Percentiles rank a stretch among this genome's conserved stretches.
Conservation (phyloP, 2,113 vertebrate genomes). For the Ameiurus melas region DNA sequence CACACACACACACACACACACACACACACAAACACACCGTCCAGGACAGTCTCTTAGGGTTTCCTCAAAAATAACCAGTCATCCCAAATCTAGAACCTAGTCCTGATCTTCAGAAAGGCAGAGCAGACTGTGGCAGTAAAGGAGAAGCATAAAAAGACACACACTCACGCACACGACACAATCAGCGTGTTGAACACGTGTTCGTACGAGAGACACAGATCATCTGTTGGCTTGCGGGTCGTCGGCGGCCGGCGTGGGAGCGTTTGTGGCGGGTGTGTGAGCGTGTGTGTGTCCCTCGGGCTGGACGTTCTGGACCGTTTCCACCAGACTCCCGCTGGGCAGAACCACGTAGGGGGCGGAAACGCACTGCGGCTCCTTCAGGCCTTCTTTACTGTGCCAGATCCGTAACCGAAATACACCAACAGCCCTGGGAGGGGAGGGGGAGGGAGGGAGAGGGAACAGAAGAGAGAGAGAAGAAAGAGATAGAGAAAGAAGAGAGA, state of each 20-base stretch:
- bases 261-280: constrained; percentile 27
- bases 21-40: too few species aligned
- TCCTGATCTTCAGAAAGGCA: neutral
- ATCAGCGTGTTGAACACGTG: neutral
- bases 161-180: neutral
- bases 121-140: constrained; percentile 19
- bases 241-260: constrained; percentile 23
- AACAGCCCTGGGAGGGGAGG: constrained; percentile 78
- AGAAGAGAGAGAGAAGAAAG: too few species aligned
- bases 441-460: too few species aligned
- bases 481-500: too few species aligned
- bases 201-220: constrained; percentile 49
- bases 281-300: constrained; percentile 65
- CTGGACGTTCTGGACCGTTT: constrained; percentile 83
- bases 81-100: neutral
- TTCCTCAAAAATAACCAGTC: neutral
- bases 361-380: constrained; percentile 71
- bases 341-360: constrained; percentile 85
- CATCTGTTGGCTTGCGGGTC: constrained; percentile 71
- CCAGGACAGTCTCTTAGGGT: neutral
- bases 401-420: constrained; percentile 94
- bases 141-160: neutral
- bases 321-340: constrained; percentile 87
- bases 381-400: constrained; percentile 94
- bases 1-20: too few species aligned